A percentile compares a stretch with the other conserved stretches of the same genome.
phyloP scores from a whole-genome alignment of 2,797 vertebrate genomes.

The Siniperca obscura region DNA sequence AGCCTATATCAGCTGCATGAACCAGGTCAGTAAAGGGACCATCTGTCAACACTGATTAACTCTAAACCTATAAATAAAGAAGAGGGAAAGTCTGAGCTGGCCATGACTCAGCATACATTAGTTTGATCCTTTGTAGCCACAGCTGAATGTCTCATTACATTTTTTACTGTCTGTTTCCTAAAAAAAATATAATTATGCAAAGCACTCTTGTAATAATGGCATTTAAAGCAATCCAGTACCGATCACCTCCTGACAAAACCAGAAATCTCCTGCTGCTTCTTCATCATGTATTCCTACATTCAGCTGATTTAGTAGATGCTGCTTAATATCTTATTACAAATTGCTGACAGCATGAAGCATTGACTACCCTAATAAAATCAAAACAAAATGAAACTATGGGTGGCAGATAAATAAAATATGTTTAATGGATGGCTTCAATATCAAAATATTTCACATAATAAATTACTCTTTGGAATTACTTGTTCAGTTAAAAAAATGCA shows the following conservation, averaged over 20 bases:
- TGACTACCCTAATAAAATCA: slow-evolving; percentile 20
- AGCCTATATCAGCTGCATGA: background rate
- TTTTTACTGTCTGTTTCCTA: background rate
- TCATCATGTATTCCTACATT: slow-evolving; percentile 27
- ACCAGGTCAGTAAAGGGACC: slow-evolving; percentile 17
- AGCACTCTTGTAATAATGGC: background rate
- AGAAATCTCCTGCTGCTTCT: slow-evolving; percentile 12
- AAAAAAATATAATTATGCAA: slow-evolving; percentile 14
- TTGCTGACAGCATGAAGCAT: background rate
- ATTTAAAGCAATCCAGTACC: slow-evolving; percentile 8
- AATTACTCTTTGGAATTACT: slow-evolving; percentile 15
- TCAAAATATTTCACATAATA: slow-evolving; percentile 24
- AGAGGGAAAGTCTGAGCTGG: background rate
- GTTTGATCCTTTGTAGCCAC: background rate
- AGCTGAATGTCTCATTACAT: background rate
- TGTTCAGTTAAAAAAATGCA: slow-evolving; percentile 2
- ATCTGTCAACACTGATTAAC: slow-evolving; percentile 30
- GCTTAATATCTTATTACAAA: slow-evolving; percentile 33
- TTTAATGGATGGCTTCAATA: slow-evolving; percentile 39
- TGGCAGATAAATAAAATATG: slow-evolving; percentile 35
- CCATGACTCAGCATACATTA: background rate
- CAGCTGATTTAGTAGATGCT: slow-evolving; percentile 32
- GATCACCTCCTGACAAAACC: slow-evolving; percentile 7
- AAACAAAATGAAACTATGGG: slow-evolving; percentile 26
- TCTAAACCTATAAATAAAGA: slow-evolving; percentile 31